Evolutionary conservation across 2,888 invertebrate genomes (phyloP).

Genomic region (Nezara viridula): DNA sequence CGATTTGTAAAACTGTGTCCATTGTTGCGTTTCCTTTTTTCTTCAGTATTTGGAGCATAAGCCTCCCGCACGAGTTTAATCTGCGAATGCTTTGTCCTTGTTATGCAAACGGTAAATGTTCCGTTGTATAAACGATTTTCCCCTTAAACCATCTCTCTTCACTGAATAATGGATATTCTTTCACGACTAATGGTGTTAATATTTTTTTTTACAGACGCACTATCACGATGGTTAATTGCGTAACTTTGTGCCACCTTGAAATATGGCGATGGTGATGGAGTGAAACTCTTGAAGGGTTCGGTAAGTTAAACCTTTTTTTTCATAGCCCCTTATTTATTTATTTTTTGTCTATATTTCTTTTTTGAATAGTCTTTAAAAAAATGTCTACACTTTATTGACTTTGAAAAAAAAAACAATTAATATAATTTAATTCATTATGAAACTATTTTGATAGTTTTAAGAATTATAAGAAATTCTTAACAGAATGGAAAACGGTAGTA

Average conservation of each 20-base stretch:
- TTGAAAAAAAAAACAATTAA: too few species aligned
- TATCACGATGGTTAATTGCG: not conserved
- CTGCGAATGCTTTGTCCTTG: not conserved
- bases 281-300: not conserved
- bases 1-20: too few species aligned
- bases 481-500: too few species aligned
- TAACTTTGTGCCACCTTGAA: not conserved
- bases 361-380: too few species aligned
- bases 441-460: too few species aligned
- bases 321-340: too few species aligned
- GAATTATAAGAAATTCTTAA: too few species aligned
- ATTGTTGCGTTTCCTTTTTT: not conserved
- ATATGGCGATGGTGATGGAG: not conserved
- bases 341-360: too few species aligned
- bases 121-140: not conserved
- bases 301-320: not conserved
- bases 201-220: not conserved
- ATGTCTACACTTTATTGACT: too few species aligned
- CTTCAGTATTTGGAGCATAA: not conserved
- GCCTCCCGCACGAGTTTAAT: not conserved
- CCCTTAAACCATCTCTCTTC: not conserved
- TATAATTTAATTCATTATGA: too few species aligned
- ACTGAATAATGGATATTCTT: not conserved
- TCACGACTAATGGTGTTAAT: not conserved
- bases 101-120: not conserved